Conservation (phyloP, 1,140 invertebrate species). For the Argopecten irradians region DNA sequence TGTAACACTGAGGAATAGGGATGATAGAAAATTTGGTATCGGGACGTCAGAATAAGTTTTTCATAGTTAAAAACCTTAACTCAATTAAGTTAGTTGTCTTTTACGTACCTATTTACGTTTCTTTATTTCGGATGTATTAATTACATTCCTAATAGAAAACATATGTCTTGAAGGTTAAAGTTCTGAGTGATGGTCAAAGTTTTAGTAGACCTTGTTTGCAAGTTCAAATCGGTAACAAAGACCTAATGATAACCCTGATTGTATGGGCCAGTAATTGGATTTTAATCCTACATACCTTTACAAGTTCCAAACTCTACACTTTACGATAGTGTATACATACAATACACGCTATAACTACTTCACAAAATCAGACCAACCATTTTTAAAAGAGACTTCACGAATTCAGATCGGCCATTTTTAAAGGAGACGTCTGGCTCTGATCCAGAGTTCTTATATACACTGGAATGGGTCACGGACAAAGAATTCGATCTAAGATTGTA, state of each 20-base stretch:
- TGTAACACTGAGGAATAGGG: too few relatives aligned
- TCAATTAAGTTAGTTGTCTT: too few relatives aligned
- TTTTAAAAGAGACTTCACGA: background rate
- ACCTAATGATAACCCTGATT: background rate
- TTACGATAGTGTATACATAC: background rate
- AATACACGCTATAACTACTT: background rate
- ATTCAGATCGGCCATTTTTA: background rate
- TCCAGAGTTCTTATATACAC: background rate
- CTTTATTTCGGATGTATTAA: too few relatives aligned
- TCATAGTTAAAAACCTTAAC: too few relatives aligned
- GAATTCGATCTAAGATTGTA: conserved; percentile 16
- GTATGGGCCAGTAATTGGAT: background rate
- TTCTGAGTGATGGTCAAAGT: too few relatives aligned
- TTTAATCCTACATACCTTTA: background rate
- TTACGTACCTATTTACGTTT: too few relatives aligned
- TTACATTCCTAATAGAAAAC: too few relatives aligned
- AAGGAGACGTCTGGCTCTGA: background rate
- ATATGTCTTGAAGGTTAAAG: too few relatives aligned
- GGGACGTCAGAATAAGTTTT: too few relatives aligned
- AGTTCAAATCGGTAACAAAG: conserved; percentile 41
- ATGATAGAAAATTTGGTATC: too few relatives aligned
- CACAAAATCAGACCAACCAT: background rate
- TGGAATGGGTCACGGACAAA: background rate
- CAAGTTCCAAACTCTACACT: background rate
- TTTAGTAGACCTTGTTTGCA: too few relatives aligned